These are phyloP conservation scores for Pionites leucogaster DNA, from an alignment of 2,113 vertebrate genomes.

Conservation along the genomic window DNA sequence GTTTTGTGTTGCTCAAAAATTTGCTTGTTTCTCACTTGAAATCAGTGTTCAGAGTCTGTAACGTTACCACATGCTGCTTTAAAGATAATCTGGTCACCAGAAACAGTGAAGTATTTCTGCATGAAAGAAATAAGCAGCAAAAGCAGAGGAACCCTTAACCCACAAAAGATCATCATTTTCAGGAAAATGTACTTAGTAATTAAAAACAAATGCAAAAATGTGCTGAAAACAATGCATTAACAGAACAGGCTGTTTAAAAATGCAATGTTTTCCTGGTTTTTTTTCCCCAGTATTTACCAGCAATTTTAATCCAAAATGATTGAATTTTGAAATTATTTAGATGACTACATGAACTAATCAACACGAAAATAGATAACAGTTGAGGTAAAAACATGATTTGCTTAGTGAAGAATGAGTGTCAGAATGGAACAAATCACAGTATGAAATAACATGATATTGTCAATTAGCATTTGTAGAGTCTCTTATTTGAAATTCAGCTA, in stretches of 20 bases:
- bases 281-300: neutral
- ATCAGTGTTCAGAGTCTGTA: neutral
- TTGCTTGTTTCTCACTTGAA: neutral
- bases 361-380: neutral
- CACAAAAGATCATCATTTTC: neutral
- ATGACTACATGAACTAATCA: neutral
- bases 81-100: slow-evolving; percentile 41
- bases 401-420: neutral
- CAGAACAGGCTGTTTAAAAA: neutral
- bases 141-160: slow-evolving; percentile 15
- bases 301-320: neutral
- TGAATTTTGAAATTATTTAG: neutral
- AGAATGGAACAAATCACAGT: neutral
- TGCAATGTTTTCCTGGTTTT: neutral
- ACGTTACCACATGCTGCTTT: neutral
- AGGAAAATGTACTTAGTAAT: neutral
- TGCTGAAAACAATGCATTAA: neutral
- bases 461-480: neutral
- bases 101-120: neutral
- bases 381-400: neutral
- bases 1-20: neutral
- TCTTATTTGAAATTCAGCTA: neutral
- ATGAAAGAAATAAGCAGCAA: slow-evolving; percentile 19
- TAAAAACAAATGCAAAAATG: slow-evolving; percentile 26
- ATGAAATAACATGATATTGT: neutral